phyloP scores from a whole-genome alignment of 1,140 invertebrate genomes.

The Lasioglossum baleicum region DNA sequence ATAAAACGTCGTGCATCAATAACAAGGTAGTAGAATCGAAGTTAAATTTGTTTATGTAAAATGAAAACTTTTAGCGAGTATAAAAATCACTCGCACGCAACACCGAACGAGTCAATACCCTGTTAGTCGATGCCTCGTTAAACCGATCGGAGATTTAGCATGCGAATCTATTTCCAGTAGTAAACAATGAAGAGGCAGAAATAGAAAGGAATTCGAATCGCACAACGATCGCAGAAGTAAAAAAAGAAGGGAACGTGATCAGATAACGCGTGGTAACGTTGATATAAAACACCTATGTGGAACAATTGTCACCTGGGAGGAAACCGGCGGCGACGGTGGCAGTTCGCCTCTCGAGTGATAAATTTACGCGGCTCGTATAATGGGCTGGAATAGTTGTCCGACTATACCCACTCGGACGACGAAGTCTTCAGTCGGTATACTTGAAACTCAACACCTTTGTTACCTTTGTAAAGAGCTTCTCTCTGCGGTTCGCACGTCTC shows the following conservation, averaged over 20 bases:
- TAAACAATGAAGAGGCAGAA: not conserved
- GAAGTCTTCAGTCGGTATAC: not conserved
- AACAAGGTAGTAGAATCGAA: no score
- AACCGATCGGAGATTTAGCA: not conserved
- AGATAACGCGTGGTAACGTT: not conserved
- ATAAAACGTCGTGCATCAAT: no score
- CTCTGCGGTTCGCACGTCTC: conserved; percentile 15
- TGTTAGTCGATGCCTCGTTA: not conserved
- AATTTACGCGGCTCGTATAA: conserved; percentile 38
- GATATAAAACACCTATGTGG: conserved; percentile 26
- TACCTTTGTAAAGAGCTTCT: not conserved
- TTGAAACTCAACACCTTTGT: conserved; percentile 46
- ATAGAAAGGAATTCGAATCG: conserved; percentile 27
- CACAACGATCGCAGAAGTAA: not conserved
- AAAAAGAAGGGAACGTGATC: conserved; percentile 17
- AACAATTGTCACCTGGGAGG: conserved; percentile 10
- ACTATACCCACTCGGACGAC: conserved; percentile 7
- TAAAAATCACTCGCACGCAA: no score
- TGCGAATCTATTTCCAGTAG: not conserved
- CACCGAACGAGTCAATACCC: no score
- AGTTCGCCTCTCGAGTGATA: conserved; percentile 33
- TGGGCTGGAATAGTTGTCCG: not conserved
- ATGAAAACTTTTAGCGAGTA: no score
- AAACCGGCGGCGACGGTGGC: conserved; percentile 13
- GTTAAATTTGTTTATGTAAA: no score